phyloP scores from a whole-genome alignment of 2,113 vertebrate species.

The Apistogramma diplotaenia region DNA sequence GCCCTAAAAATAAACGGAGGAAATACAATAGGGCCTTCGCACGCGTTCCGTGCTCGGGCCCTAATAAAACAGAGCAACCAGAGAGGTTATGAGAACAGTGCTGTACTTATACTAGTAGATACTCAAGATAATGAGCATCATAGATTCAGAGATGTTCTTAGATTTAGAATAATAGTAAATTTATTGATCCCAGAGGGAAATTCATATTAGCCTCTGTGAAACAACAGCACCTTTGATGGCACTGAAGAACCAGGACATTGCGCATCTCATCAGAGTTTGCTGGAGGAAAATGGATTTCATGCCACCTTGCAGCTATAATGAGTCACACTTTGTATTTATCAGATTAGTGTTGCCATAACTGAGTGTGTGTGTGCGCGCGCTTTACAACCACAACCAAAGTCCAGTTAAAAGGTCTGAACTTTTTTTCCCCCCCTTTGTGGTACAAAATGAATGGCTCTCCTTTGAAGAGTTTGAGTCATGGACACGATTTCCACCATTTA shows the following conservation, averaged over 20 bases:
- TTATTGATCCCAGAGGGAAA: too few species aligned
- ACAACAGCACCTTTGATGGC: slow-evolving; percentile 36
- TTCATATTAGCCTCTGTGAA: not conserved
- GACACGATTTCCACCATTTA: not conserved
- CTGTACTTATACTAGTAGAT: not conserved
- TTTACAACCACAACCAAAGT: not conserved
- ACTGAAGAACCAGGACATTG: not conserved
- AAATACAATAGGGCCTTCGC: too few species aligned
- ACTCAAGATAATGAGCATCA: not conserved
- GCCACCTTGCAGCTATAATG: slow-evolving; percentile 15
- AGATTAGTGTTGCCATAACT: not conserved
- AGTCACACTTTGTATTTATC: not conserved
- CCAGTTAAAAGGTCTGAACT: not conserved
- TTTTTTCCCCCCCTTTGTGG: not conserved
- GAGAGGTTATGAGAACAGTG: not conserved
- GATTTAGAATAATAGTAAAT: not conserved
- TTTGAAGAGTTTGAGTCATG: not conserved
- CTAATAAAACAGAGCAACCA: not conserved
- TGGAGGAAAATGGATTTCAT: slow-evolving; percentile 43
- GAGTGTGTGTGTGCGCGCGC: not conserved
- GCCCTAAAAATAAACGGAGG: too few species aligned
- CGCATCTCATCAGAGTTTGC: slow-evolving; percentile 1
- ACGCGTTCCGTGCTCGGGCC: too few species aligned
- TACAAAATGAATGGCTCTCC: not conserved
- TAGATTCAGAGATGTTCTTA: not conserved